These are phyloP conservation scores for Tetraneura akinire DNA, from an alignment of 1,140 invertebrate species.

Conservation along the genomic window DNA sequence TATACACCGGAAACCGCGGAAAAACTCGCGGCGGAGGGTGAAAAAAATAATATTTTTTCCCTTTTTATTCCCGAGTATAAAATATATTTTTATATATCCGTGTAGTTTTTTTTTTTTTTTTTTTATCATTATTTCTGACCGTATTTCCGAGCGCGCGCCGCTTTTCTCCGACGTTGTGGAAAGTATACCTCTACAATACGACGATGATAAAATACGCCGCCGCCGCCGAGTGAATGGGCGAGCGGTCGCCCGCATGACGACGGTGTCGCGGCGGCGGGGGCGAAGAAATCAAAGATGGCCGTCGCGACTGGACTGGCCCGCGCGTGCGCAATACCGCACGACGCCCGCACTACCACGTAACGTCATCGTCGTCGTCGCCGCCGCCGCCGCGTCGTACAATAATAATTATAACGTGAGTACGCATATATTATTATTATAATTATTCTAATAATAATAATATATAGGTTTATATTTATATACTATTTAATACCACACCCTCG, in stretches of 20 bases:
- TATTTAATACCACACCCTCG: slow-evolving; percentile 33
- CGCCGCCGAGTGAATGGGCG: slow-evolving; percentile 2
- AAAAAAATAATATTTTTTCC: slow-evolving; percentile 24
- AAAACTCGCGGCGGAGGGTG: not conserved
- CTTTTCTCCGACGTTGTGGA: not conserved
- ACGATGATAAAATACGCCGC: not conserved
- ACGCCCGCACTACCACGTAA: too few species aligned
- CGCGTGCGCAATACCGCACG: not conserved
- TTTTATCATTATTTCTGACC: not conserved
- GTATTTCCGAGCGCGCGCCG: not conserved
- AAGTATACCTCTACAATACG: too few species aligned
- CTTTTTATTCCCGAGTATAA: not conserved
- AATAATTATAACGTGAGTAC: too few species aligned
- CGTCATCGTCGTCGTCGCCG: too few species aligned
- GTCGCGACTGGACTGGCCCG: not conserved
- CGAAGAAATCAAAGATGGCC: slow-evolving; percentile 47
- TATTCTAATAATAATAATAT: too few species aligned
- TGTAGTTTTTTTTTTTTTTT: not conserved
- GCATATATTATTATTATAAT: too few species aligned
- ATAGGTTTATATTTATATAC: too few species aligned
- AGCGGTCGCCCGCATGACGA: not conserved
- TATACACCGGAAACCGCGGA: not conserved
- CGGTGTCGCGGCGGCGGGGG: not conserved
- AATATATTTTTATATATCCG: too few species aligned
- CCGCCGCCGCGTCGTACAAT: too few species aligned